Evolutionary conservation across 2,113 vertebrate genomes (phyloP).

Genomic region (Tachycineta bicolor): DNA sequence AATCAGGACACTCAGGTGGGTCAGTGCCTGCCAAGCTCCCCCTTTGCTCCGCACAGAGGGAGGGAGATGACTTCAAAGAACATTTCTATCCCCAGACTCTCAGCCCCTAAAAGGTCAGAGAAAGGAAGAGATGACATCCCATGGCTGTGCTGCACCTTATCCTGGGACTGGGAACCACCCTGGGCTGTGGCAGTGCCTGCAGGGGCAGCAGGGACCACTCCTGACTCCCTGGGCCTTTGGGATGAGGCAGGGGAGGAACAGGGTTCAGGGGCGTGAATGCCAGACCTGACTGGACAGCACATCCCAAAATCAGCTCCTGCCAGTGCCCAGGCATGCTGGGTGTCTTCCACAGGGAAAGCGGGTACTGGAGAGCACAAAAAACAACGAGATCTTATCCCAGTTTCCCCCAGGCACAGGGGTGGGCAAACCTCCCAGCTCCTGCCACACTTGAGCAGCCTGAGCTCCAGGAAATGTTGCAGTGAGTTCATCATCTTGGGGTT

Average conservation of each 20-base stretch:
- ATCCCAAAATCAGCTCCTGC: neutral
- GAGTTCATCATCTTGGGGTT: neutral
- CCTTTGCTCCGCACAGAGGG: neutral
- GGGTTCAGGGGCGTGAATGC: neutral
- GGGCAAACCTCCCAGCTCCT: neutral
- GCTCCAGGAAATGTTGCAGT: neutral
- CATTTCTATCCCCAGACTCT: neutral
- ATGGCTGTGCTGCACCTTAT: neutral
- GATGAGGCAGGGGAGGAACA: neutral
- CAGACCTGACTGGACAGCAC: neutral
- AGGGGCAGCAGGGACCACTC: neutral
- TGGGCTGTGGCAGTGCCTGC: neutral
- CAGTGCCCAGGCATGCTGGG: neutral
- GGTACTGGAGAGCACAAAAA: neutral
- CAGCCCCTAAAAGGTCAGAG: neutral
- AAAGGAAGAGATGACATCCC: neutral
- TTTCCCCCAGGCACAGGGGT: neutral
- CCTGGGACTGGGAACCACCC: neutral
- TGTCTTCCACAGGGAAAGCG: neutral
- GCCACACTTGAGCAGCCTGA: neutral
- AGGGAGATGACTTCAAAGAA: neutral
- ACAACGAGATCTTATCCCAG: too few species aligned
- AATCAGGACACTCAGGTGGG: neutral
- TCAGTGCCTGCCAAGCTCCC: neutral
- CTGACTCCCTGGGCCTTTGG: neutral